Evolutionary conservation across 2,888 invertebrate genomes (phyloP).

Genomic region (Erpobdella octoculata): DNA sequence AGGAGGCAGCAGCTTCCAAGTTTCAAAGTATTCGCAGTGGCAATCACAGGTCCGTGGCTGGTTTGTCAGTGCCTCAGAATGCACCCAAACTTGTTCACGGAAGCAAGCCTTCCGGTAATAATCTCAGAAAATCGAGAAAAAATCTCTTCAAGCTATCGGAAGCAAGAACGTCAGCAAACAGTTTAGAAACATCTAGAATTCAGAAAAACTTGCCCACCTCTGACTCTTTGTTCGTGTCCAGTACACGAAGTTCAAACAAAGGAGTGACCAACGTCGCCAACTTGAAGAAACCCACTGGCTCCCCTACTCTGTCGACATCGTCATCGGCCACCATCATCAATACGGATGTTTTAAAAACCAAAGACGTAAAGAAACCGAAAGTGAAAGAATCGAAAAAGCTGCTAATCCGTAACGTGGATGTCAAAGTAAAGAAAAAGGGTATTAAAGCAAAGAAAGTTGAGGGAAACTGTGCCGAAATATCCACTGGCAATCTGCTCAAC

Average conservation of each 20-base stretch:
- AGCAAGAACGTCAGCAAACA: background rate
- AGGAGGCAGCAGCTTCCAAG: background rate
- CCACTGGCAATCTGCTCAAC: background rate
- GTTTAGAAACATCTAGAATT: background rate
- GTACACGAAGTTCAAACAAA: background rate
- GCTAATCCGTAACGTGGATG: background rate
- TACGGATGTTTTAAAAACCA: background rate
- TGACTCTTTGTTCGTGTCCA: background rate
- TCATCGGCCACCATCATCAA: background rate
- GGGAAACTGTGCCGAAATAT: slow-evolving; percentile 9
- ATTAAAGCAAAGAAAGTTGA: slow-evolving; percentile 13
- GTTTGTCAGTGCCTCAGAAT: background rate
- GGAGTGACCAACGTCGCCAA: background rate
- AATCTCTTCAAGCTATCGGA: background rate
- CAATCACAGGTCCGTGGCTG: background rate
- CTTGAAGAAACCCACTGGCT: background rate
- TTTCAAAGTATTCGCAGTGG: background rate
- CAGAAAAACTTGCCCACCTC: too few species aligned
- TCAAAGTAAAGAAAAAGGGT: slow-evolving; percentile 17
- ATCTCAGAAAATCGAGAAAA: background rate
- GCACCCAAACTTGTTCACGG: background rate
- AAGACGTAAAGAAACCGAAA: background rate
- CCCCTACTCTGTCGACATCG: background rate
- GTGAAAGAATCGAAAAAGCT: background rate
- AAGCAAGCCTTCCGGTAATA: background rate